Base-by-base conservation (phyloP, 2,888 invertebrate species). In the Hylaea fasciaria region DNA sequence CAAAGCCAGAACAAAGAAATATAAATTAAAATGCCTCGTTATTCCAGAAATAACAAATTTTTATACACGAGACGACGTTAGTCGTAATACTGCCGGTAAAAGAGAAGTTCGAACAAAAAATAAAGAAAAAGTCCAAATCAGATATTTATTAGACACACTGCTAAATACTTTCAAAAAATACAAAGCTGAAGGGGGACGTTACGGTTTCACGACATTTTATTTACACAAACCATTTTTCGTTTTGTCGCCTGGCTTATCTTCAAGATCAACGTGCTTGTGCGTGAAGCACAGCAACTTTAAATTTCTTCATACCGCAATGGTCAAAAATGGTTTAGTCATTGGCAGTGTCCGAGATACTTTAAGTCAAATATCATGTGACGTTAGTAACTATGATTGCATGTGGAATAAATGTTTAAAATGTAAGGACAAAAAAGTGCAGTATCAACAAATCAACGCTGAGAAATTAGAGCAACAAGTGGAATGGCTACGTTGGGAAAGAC, bases 401-500 rank as follows among this genome's bases (percentile, higher is more conserved):
- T 43, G 17, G 13, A 40, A 40, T 8, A 13, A 40, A 40, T 40
- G 40, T 14, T 17, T 11, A 9, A 4, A 22, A 9, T 43, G 43
- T 17, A 17, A 16, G n/a, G n/a, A n/a, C n/a, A n/a, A n/a, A n/a
- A 22, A 43, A 3, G 16, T 17, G 1, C 28, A 5, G 28, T 43
- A 10, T 22, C 3, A n/a, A n/a, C 40, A 40, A 40, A 13, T 3
- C 40, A 40, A 13, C 40, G 43, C 16, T 17, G 14, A 43, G 17
- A 43, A 43, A 12, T 14, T 43, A 9, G 5, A 43, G 17, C 17
- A 43, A 12, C n/a, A 39, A n/a, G 37, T 49, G 5, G 3, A 2
- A 16, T 49, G 49, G 39, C 37, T 28, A 13, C 13, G 39, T 44
- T 56, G 56, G 56, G 37, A 11, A 11, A 37, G 49, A 14, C 39